A percentile compares a stretch with the other conserved stretches of the same genome.
Conservation (phyloP, 1,140 invertebrate genomes). For the Drosophila miranda region DNA sequence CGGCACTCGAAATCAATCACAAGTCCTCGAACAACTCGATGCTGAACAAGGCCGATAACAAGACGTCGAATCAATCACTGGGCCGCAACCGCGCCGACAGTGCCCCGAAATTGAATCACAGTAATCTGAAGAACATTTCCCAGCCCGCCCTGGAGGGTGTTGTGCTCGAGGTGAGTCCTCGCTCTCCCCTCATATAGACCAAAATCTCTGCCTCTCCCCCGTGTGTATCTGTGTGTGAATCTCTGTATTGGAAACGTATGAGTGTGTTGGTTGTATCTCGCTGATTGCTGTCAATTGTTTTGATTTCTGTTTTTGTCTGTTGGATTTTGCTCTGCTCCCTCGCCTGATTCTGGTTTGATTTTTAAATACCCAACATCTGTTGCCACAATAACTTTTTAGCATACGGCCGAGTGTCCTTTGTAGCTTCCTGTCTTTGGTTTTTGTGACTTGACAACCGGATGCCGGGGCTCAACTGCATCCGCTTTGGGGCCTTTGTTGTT, state of each 20-base stretch:
- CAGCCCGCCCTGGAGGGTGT: constrained; percentile 83
- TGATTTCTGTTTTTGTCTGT: constrained; percentile 51
- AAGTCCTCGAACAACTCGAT: constrained; percentile 82
- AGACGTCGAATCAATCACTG: constrained; percentile 83
- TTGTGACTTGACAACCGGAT: constrained; percentile 60
- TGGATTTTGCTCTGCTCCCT: constrained; percentile 5
- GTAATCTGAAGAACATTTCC: constrained; percentile 84
- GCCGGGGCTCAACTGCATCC: constrained; percentile 65
- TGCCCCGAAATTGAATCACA: constrained; percentile 85
- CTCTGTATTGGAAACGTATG: too few relatives aligned
- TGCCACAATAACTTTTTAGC: constrained; percentile 76
- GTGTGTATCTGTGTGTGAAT: constrained; percentile 7
- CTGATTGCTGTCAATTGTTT: constrained; percentile 82
- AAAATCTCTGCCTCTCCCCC: background rate
- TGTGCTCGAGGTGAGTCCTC: constrained; percentile 81
- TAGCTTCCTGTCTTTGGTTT: constrained; percentile 38
- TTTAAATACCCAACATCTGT: constrained; percentile 66
- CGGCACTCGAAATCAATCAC: constrained; percentile 86
- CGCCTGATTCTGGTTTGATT: constrained; percentile 30
- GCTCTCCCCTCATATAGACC: background rate
- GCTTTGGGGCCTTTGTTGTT: constrained; percentile 36
- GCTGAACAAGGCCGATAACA: constrained; percentile 82
- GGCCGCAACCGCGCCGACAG: constrained; percentile 84
- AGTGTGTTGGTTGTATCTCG: constrained; percentile 23
- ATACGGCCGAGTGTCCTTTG: constrained; percentile 48